phyloP scores from a whole-genome alignment of 2,888 invertebrate species.

The Polydrusus pterygomalis region DNA sequence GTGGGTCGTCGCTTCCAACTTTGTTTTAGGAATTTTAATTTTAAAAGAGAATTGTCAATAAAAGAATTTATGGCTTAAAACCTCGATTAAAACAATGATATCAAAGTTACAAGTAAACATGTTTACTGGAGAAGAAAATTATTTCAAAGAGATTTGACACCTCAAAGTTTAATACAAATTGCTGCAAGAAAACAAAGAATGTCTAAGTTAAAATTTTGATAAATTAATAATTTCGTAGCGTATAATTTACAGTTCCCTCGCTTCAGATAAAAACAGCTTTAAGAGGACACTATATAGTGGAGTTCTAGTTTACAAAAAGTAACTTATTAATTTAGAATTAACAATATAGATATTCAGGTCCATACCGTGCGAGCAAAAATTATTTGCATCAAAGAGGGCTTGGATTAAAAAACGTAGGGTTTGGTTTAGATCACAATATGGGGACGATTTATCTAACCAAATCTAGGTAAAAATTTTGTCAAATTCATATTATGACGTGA shows the following conservation, averaged over 20 bases:
- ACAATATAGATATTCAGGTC: too few species aligned
- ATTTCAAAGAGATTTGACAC: slow-evolving; percentile 37
- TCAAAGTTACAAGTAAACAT: slow-evolving; percentile 26
- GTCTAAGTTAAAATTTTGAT: slow-evolving; percentile 28
- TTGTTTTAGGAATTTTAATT: slow-evolving; percentile 2
- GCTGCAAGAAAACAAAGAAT: slow-evolving; percentile 20
- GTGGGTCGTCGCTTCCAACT: background rate
- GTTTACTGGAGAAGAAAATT: slow-evolving; percentile 39
- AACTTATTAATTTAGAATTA: too few species aligned
- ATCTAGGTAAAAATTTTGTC: too few species aligned
- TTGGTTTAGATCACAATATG: too few species aligned
- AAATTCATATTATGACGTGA: too few species aligned
- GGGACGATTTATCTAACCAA: too few species aligned
- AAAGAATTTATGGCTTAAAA: slow-evolving; percentile 8
- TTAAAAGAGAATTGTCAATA: slow-evolving; percentile 11
- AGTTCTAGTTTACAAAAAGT: too few species aligned
- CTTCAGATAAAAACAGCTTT: background rate
- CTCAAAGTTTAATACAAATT: slow-evolving; percentile 13
- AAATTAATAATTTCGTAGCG: slow-evolving; percentile 24
- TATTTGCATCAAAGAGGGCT: too few species aligned
- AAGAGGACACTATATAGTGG: too few species aligned
- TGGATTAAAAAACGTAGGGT: too few species aligned
- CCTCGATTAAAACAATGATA: slow-evolving; percentile 2
- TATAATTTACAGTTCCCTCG: background rate
- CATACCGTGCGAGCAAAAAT: too few species aligned